phyloP scores from a whole-genome alignment of 2,113 vertebrate species.

The Connochaetes taurinus region DNA sequence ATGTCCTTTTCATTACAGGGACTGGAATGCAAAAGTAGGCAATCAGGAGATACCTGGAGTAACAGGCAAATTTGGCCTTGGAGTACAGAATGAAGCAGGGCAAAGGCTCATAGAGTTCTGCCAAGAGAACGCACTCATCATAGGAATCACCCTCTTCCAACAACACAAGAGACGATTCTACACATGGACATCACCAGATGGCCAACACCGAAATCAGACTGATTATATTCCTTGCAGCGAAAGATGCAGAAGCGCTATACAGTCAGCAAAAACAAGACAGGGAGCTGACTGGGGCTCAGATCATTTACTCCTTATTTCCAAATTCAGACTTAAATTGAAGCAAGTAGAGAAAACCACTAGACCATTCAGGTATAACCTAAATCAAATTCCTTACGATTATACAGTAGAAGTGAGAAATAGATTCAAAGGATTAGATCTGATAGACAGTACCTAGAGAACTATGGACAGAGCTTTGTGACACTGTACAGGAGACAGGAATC shows the following conservation, averaged over 20 bases:
- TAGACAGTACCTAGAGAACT: neutral
- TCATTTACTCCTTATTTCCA: neutral
- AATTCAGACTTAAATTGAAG: neutral
- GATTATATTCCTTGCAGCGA: neutral
- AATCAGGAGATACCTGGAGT: neutral
- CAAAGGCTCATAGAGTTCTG: neutral
- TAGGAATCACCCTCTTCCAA: neutral
- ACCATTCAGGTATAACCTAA: neutral
- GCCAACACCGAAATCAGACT: neutral
- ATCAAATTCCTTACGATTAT: neutral
- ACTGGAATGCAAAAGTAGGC: neutral
- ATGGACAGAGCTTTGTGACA: neutral
- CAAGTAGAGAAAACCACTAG: neutral
- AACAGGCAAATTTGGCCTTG: neutral
- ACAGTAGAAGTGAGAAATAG: neutral
- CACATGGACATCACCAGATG: neutral
- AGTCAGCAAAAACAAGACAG: neutral
- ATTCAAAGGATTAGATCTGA: neutral
- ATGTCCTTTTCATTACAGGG: neutral
- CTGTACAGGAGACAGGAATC: neutral
- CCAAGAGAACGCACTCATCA: fast-evolving
- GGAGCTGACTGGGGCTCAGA: neutral
- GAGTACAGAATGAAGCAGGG: neutral
- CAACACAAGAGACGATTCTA: neutral
- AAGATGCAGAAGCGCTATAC: neutral